phyloP scores from a whole-genome alignment of 2,113 vertebrate species.

The Gorilla gorilla region DNA sequence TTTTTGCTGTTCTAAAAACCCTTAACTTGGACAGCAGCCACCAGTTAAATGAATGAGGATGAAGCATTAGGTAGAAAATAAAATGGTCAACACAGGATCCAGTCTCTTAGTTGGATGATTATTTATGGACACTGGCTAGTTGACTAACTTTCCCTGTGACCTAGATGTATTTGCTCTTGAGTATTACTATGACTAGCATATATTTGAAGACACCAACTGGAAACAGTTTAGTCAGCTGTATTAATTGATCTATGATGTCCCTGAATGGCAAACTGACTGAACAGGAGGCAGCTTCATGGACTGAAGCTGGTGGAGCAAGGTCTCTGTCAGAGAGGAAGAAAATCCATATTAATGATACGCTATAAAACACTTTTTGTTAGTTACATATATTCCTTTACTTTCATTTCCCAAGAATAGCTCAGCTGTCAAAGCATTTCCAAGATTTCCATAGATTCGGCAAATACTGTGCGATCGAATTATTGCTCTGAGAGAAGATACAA shows the following conservation, averaged over 20 bases:
- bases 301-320: not conserved
- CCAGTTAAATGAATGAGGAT: not conserved
- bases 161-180: not conserved
- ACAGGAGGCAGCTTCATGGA: conserved; percentile 7
- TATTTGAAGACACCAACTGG: not conserved
- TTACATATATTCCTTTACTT: conserved; percentile 74
- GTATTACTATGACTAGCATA: not conserved
- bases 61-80: not conserved
- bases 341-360: conserved; percentile 74
- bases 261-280: conserved; percentile 22
- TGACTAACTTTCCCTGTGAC: not conserved
- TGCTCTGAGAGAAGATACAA: conserved; percentile 78
- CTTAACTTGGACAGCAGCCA: not conserved
- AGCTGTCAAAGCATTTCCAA: conserved; percentile 71
- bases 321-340: conserved; percentile 68
- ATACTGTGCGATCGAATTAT: conserved; percentile 72
- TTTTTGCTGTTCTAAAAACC: not conserved
- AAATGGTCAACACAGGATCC: not conserved
- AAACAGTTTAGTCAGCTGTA: not conserved
- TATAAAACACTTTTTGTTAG: conserved; percentile 74
- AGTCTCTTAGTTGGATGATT: not conserved
- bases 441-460: conserved; percentile 73
- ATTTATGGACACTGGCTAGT: not conserved
- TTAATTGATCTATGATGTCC: conserved; percentile 17
- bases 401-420: conserved; percentile 76